A percentile compares a stretch with the other conserved stretches of the same genome.
Conservation (phyloP, 1,140 invertebrate species). For the Papilio polytes region DNA sequence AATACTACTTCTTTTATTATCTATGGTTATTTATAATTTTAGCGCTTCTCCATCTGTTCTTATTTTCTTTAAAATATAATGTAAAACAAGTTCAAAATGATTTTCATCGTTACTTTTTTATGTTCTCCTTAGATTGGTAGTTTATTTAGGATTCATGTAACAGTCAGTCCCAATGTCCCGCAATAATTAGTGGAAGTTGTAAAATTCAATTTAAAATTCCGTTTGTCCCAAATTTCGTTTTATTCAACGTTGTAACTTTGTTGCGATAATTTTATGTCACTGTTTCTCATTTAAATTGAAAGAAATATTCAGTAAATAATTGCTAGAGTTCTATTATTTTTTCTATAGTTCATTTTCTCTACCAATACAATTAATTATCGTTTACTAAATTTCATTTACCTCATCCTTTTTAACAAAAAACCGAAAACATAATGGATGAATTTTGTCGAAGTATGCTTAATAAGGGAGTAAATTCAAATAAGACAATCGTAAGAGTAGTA, state of each 20-base stretch:
- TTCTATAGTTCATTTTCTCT: too few species aligned
- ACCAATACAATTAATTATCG: too few species aligned
- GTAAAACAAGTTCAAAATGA: neutral
- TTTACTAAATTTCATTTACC: too few species aligned
- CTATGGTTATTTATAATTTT: too few species aligned
- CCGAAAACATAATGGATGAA: too few species aligned
- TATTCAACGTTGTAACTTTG: neutral
- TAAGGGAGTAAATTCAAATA: too few species aligned
- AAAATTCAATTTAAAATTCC: slow-evolving; percentile 22
- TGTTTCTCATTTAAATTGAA: neutral
- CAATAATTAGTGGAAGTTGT: neutral
- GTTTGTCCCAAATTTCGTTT: slow-evolving; percentile 3
- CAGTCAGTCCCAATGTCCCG: neutral
- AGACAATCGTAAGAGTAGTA: too few species aligned
- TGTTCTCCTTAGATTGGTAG: neutral
- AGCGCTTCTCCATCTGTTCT: neutral
- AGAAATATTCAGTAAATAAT: neutral
- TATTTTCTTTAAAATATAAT: neutral
- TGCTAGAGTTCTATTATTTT: too few species aligned
- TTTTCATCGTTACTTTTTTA: neutral
- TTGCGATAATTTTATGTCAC: too few species aligned
- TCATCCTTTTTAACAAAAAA: too few species aligned
- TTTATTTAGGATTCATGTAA: slow-evolving; percentile 19
- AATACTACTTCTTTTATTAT: neutral
- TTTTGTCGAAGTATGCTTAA: too few species aligned